A percentile compares a stretch with the other conserved stretches of the same genome.
Conservation (phyloP, 2,113 vertebrate genomes). For the Proteles cristata region DNA sequence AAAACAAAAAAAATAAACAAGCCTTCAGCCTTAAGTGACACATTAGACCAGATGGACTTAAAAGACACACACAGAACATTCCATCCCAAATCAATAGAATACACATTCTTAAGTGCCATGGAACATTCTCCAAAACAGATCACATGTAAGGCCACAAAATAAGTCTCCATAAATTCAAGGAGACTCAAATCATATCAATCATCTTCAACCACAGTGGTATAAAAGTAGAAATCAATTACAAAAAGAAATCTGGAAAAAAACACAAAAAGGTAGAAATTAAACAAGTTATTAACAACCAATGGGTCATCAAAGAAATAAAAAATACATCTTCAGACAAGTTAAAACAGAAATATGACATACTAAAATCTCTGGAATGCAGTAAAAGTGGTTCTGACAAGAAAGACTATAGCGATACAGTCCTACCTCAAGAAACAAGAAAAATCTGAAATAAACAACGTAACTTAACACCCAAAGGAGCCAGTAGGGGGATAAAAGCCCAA, state of each 20-base stretch:
- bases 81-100: not conserved
- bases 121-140: not conserved
- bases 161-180: not conserved
- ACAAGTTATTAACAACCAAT: not conserved
- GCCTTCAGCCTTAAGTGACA: not conserved
- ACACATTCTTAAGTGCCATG: not conserved
- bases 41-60: not conserved
- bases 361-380: not conserved
- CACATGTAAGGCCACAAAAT: not conserved
- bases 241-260: not conserved
- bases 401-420: not conserved
- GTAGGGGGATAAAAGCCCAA: not conserved
- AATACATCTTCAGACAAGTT: not conserved
- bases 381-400: not conserved
- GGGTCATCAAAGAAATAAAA: not conserved
- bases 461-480: not conserved
- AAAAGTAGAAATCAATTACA: not conserved
- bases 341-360: not conserved
- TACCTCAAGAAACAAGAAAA: not conserved
- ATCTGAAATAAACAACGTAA: not conserved
- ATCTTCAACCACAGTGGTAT: not conserved
- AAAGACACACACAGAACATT: not conserved
- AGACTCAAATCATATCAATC: not conserved
- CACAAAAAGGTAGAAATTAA: not conserved
- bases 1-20: not conserved